These are phyloP conservation scores for Synergus japonicus DNA, from an alignment of 2,888 invertebrate species.

Conservation along the genomic window DNA sequence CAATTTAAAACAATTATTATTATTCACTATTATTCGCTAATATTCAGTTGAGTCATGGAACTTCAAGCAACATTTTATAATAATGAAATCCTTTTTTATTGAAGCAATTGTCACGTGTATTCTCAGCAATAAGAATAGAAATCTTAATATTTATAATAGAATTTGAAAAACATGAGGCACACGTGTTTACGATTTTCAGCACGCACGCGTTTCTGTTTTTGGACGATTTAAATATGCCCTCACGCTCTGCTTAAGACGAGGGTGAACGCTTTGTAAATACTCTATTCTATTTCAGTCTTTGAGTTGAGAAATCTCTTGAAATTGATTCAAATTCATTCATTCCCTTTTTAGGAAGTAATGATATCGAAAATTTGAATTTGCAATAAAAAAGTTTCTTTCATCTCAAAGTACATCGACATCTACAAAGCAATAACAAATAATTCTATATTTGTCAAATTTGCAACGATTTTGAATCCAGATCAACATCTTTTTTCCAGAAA, in stretches of 20 bases:
- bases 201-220: conserved; percentile 37
- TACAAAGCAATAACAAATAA: too few relatives aligned
- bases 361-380: too few relatives aligned
- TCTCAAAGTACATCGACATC: too few relatives aligned
- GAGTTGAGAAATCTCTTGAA: not conserved
- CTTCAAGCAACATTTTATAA: not conserved
- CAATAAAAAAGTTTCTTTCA: too few relatives aligned
- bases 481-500: too few relatives aligned
- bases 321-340: not conserved
- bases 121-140: too few relatives aligned
- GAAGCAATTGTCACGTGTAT: not conserved
- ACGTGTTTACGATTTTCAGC: conserved; percentile 22
- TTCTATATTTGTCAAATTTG: too few relatives aligned
- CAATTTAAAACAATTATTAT: not conserved
- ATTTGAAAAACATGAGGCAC: not conserved
- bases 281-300: conserved; percentile 20
- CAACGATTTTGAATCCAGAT: too few relatives aligned
- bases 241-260: not conserved
- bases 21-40: too few relatives aligned
- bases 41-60: not conserved
- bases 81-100: not conserved
- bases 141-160: too few relatives aligned
- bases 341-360: not conserved
- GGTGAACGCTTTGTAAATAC: conserved; percentile 31
- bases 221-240: conserved; percentile 20